phyloP scores from a whole-genome alignment of 2,888 invertebrate species.

The Orthonychiurus folsomi region DNA sequence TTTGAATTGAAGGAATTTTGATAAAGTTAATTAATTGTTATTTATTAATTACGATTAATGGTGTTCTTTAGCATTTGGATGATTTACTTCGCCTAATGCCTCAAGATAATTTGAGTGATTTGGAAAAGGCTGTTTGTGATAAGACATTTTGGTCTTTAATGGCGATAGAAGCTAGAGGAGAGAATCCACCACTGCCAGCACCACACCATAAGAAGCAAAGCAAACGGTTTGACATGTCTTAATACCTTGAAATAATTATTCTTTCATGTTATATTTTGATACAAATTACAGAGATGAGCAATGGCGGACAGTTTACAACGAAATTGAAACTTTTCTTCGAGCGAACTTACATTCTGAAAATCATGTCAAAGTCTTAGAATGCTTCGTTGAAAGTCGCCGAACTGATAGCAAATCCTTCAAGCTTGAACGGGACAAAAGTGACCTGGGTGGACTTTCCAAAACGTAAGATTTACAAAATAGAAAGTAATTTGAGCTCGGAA shows the following conservation, averaged over 20 bases:
- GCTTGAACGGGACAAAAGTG: background rate
- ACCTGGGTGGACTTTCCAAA: background rate
- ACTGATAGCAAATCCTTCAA: slow-evolving; percentile 12
- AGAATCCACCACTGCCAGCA: slow-evolving; percentile 39
- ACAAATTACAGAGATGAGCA: slow-evolving; percentile 61
- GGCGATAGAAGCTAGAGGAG: slow-evolving; percentile 38
- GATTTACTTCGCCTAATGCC: slow-evolving; percentile 28
- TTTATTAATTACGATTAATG: background rate
- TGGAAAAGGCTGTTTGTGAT: slow-evolving; percentile 34
- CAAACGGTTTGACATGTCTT: slow-evolving; percentile 42
- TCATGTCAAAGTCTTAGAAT: slow-evolving; percentile 68
- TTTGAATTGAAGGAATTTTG: background rate
- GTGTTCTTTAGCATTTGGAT: slow-evolving; percentile 37
- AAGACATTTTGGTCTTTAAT: slow-evolving; percentile 37
- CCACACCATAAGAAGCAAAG: slow-evolving; percentile 46
- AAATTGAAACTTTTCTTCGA: slow-evolving; percentile 73
- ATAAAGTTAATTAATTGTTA: background rate
- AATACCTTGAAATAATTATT: background rate
- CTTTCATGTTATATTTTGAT: background rate
- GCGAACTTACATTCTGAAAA: slow-evolving; percentile 66
- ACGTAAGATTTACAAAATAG: slow-evolving; percentile 1
- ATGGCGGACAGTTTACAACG: slow-evolving; percentile 81
- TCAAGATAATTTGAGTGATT: slow-evolving; percentile 30
- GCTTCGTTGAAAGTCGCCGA: slow-evolving; percentile 50
- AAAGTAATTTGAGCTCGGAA: background rate